phyloP scores from a whole-genome alignment of 2,888 invertebrate genomes.

The Neuroscelio doddi region DNA sequence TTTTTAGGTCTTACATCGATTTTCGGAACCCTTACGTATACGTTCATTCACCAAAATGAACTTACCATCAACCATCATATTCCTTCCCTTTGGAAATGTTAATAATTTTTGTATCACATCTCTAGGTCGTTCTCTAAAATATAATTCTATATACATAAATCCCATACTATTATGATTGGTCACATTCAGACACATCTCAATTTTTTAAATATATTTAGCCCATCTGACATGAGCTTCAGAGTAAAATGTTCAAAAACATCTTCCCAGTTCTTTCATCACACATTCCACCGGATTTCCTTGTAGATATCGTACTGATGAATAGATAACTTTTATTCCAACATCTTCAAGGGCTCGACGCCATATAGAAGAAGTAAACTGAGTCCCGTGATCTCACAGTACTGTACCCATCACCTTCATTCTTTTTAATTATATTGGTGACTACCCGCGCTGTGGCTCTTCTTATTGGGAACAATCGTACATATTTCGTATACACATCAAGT shows the following conservation, averaged over 20 bases:
- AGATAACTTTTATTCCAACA: slow-evolving; percentile 9
- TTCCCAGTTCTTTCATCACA: slow-evolving; percentile 1
- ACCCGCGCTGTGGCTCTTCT: slow-evolving; percentile 23
- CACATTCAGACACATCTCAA: slow-evolving; percentile 12
- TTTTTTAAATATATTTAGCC: slow-evolving; percentile 11
- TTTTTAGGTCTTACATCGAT: too few relatives aligned
- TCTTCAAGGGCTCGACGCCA: slow-evolving; percentile 12
- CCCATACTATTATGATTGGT: too few relatives aligned
- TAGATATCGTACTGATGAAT: slow-evolving; percentile 7
- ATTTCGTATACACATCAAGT: slow-evolving; percentile 27
- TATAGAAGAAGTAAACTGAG: slow-evolving; percentile 12
- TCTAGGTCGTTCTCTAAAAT: too few relatives aligned
- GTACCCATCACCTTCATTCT: too few relatives aligned
- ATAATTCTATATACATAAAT: too few relatives aligned
- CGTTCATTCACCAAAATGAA: too few relatives aligned
- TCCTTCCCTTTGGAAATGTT: too few relatives aligned
- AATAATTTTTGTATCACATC: too few relatives aligned
- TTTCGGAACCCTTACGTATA: too few relatives aligned
- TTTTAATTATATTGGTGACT: too few relatives aligned
- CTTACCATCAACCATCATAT: too few relatives aligned
- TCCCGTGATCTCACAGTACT: slow-evolving; percentile 11
- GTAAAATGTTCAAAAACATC: slow-evolving; percentile 9
- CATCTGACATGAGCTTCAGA: slow-evolving; percentile 12
- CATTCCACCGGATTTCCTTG: slow-evolving; percentile 9
- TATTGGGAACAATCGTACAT: slow-evolving; percentile 27